A percentile compares a stretch with the other conserved stretches of the same genome.
These are phyloP conservation scores for Drosophila watanabei DNA, from an alignment of 1,140 invertebrate species.

Conservation along the genomic window DNA sequence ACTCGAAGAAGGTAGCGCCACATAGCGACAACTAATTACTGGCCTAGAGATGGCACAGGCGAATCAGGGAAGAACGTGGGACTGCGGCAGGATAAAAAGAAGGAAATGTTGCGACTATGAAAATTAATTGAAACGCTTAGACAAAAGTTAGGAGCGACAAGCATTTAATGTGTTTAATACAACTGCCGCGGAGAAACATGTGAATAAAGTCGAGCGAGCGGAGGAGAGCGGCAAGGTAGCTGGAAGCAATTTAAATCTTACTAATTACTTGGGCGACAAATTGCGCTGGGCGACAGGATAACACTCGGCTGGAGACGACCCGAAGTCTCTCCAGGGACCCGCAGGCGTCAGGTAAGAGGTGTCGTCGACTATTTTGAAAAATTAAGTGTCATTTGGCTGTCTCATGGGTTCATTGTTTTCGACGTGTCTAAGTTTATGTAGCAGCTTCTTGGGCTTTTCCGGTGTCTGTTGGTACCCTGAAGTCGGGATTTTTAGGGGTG, in stretches of 20 bases:
- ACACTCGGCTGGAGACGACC: constrained; percentile 20
- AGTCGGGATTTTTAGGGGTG: background rate
- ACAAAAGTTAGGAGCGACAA: constrained; percentile 71
- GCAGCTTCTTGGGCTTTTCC: constrained; percentile 11
- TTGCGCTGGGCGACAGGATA: constrained; percentile 61
- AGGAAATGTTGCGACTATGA: constrained; percentile 60
- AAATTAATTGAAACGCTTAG: constrained; percentile 83
- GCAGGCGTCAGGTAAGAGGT: constrained; percentile 37
- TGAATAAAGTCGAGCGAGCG: constrained; percentile 1
- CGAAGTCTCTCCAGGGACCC: constrained; percentile 10
- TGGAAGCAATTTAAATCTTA: constrained; percentile 85
- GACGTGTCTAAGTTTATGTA: constrained; percentile 27
- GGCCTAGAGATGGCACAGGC: constrained; percentile 25
- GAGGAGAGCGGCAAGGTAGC: constrained; percentile 27
- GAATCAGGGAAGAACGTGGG: background rate
- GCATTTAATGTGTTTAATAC: constrained; percentile 83
- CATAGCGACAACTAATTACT: constrained; percentile 52
- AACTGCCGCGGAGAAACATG: constrained; percentile 44
- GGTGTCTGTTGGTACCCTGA: background rate
- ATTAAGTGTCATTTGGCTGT: constrained; percentile 78
- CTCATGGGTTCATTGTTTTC: constrained; percentile 72
- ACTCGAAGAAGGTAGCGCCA: background rate
- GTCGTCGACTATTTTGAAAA: constrained; percentile 70
- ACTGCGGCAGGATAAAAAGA: constrained; percentile 6
- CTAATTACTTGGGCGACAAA: constrained; percentile 85